These are phyloP conservation scores for Sepioteuthis lessoniana DNA, from an alignment of 2,888 invertebrate genomes.

Conservation along the genomic window DNA sequence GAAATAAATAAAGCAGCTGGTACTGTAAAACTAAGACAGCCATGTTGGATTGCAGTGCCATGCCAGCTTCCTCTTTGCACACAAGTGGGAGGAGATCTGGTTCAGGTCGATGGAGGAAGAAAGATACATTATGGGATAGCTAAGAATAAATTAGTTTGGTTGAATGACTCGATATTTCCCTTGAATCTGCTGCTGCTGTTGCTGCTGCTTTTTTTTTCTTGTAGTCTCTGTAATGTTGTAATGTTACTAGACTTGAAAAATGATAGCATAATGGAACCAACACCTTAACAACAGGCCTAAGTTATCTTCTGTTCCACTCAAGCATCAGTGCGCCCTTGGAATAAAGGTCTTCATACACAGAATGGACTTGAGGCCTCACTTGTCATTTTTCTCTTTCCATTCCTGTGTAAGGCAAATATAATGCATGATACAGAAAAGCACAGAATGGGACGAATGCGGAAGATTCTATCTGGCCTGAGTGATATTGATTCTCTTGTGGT, in stretches of 20 bases:
- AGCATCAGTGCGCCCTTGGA: neutral
- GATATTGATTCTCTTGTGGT: constrained; percentile 70
- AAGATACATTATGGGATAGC: constrained; percentile 43
- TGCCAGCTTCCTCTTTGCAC: neutral
- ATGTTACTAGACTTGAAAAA: neutral
- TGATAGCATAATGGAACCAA: neutral
- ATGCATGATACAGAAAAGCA: constrained; percentile 48
- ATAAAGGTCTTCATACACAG: neutral
- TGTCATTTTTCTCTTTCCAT: neutral
- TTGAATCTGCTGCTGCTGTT: neutral
- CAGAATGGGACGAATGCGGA: constrained; percentile 54
- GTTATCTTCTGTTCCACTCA: neutral
- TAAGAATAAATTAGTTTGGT: constrained; percentile 41
- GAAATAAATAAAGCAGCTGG: neutral
- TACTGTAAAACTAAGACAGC: constrained; percentile 4
- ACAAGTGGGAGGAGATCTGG: constrained; percentile 42
- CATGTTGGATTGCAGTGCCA: constrained; percentile 41
- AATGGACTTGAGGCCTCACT: constrained; percentile 6
- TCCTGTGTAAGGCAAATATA: constrained; percentile 6
- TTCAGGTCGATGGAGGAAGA: constrained; percentile 25
- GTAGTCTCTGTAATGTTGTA: neutral
- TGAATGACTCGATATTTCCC: neutral
- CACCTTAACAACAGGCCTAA: neutral
- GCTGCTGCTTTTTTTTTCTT: neutral
- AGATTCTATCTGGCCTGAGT: constrained; percentile 58